Evolutionary conservation across 2,797 vertebrate species (phyloP).

Genomic region (Mormyrops attenuatus): DNA sequence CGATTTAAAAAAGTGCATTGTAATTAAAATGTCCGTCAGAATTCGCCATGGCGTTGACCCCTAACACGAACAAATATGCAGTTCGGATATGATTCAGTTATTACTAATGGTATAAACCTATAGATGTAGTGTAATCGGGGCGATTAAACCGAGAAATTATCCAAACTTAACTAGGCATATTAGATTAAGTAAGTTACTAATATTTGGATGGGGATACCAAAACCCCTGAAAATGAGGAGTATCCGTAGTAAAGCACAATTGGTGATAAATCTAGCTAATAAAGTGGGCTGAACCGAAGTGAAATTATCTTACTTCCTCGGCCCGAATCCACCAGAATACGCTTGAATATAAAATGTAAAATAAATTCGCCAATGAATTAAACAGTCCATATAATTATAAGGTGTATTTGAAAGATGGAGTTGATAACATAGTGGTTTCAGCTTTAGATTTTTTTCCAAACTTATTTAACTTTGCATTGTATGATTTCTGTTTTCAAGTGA

Average conservation of each 20-base stretch:
- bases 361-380: not conserved
- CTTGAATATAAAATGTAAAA: not conserved
- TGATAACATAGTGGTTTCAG: not conserved
- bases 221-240: not conserved
- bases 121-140: not conserved
- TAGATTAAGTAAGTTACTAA: not conserved
- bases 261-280: not conserved
- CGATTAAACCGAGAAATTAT: not conserved
- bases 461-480: not conserved
- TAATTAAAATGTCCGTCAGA: not conserved
- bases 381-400: not conserved
- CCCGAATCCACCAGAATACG: not conserved
- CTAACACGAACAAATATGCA: not conserved
- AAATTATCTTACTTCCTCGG: not conserved
- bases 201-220: not conserved
- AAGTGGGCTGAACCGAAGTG: not conserved
- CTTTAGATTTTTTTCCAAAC: not conserved
- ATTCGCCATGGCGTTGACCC: not conserved
- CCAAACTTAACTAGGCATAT: not conserved
- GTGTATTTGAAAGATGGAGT: not conserved
- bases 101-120: not conserved
- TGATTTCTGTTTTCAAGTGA: too few species aligned
- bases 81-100: not conserved
- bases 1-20: not conserved
- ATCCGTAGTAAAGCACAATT: not conserved